phyloP scores from a whole-genome alignment of 2,888 invertebrate species.

The Pachycephus smyrnensis region DNA sequence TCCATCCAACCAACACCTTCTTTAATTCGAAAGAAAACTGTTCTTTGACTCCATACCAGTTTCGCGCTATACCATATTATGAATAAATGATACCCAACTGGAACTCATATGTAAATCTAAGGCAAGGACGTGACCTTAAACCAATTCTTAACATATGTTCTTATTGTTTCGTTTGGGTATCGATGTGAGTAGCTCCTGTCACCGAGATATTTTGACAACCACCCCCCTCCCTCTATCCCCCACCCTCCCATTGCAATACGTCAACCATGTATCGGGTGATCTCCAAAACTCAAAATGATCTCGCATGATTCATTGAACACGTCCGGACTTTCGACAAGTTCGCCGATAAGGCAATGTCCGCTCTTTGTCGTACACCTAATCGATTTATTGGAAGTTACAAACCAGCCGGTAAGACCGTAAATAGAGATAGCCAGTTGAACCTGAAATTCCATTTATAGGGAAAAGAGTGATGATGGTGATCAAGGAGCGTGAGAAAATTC shows the following conservation, averaged over 20 bases:
- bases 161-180: conserved; percentile 5
- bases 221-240: not conserved
- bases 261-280: not conserved
- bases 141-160: conserved; percentile 16
- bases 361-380: not conserved
- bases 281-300: not conserved
- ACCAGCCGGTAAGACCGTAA: not conserved
- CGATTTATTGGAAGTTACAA: not conserved
- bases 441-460: not conserved
- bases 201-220: not conserved
- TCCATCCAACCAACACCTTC: not conserved
- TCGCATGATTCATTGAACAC: not conserved
- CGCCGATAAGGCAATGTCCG: not conserved
- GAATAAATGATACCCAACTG: conserved; percentile 1
- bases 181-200: conserved; percentile 2
- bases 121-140: conserved; percentile 22
- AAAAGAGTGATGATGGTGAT: not conserved
- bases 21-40: not conserved
- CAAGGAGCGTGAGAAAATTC: not conserved
- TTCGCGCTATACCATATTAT: not conserved
- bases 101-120: conserved; percentile 14
- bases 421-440: not conserved
- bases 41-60: not conserved
- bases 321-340: not conserved
- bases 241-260: not conserved